Conservation (phyloP, 2,113 vertebrate species). For the Nanorana parkeri region DNA sequence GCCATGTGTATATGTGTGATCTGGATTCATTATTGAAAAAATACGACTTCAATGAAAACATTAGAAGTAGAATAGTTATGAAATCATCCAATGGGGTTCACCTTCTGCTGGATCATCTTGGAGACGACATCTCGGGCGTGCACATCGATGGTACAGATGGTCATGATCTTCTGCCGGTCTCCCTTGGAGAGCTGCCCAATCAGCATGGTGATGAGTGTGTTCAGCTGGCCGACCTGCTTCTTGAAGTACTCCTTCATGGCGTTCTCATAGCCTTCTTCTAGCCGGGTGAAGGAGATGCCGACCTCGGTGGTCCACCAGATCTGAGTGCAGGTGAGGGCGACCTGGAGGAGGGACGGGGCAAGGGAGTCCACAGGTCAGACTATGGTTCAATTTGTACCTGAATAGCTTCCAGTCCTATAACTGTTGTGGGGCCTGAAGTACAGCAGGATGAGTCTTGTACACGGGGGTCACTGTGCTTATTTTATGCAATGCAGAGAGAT, state of each 20-base stretch:
- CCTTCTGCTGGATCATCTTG: constrained; percentile 92
- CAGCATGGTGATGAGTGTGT: constrained; percentile 90
- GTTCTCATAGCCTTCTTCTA: constrained; percentile 91
- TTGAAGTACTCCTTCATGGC: constrained; percentile 92
- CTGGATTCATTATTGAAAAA: too few relatives aligned
- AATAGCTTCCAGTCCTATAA: too few relatives aligned
- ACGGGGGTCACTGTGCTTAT: too few relatives aligned
- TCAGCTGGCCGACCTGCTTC: constrained; percentile 93
- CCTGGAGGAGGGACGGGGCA: constrained; percentile 67
- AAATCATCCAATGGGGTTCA: constrained; percentile 59
- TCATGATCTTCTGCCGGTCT: constrained; percentile 95
- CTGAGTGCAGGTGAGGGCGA: constrained; percentile 90
- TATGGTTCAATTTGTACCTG: too few relatives aligned
- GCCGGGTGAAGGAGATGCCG: constrained; percentile 84
- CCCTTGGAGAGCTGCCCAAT: constrained; percentile 87
- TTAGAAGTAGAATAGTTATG: too few relatives aligned
- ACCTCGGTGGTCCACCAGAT: constrained; percentile 97
- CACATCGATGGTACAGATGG: constrained; percentile 95
- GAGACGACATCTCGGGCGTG: constrained; percentile 94
- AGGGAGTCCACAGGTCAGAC: background rate
- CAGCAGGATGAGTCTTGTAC: too few relatives aligned
- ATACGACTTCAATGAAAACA: too few relatives aligned
- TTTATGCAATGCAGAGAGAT: too few relatives aligned
- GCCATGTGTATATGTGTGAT: too few relatives aligned
- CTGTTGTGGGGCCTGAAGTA: too few relatives aligned